Evolutionary conservation across 2,797 vertebrate species (phyloP).

Genomic region (Melanotaenia boesemani): DNA sequence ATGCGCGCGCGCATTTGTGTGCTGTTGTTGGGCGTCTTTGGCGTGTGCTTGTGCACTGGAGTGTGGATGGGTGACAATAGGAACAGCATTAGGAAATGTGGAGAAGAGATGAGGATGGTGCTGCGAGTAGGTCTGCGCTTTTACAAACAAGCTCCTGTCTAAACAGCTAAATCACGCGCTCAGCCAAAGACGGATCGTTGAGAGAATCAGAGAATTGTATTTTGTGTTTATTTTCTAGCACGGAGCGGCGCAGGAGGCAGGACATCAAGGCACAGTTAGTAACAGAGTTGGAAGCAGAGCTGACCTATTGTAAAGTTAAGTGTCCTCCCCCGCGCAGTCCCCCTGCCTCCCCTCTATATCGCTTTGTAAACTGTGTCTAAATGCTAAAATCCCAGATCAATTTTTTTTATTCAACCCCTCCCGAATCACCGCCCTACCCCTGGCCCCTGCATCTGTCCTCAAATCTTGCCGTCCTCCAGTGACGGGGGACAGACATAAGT

Average conservation of each 20-base stretch:
- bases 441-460: constrained; percentile 74
- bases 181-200: constrained; percentile 54
- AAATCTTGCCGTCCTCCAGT: constrained; percentile 75
- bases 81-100: constrained; percentile 83
- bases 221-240: constrained; percentile 40
- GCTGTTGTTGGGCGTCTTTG: constrained; percentile 33
- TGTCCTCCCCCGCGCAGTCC: constrained; percentile 67
- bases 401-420: constrained; percentile 84
- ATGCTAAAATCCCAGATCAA: constrained; percentile 88
- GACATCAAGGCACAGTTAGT: constrained; percentile 57
- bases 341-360: constrained; percentile 75
- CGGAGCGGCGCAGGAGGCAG: constrained; percentile 7
- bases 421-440: constrained; percentile 58
- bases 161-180: constrained; percentile 73
- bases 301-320: constrained; percentile 84
- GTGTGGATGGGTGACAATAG: constrained; percentile 81
- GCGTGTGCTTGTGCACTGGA: constrained; percentile 69
- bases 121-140: constrained; percentile 67
- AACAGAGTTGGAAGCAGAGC: constrained; percentile 60
- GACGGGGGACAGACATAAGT: constrained; percentile 58
- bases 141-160: constrained; percentile 79
- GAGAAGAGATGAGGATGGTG: constrained; percentile 76
- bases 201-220: constrained; percentile 32
- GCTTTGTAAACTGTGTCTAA: constrained; percentile 89
- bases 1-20: constrained; percentile 51